Evolutionary conservation across 1,140 invertebrate species (phyloP).

Genomic region (Saxidomus purpurata): DNA sequence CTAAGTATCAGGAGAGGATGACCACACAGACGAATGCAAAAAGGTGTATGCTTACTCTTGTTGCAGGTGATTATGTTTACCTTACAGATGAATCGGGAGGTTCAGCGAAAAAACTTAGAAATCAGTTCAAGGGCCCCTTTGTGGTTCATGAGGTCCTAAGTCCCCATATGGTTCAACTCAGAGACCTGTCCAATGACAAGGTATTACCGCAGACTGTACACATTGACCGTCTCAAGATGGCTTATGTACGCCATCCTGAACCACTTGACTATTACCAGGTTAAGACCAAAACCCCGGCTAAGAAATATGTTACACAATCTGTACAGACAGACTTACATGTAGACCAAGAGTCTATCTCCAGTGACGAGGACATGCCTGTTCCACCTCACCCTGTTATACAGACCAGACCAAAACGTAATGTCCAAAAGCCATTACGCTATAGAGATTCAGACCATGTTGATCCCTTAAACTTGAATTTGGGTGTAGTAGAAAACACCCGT

Average conservation of each 20-base stretch:
- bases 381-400: neutral
- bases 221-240: slow-evolving; percentile 51
- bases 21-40: neutral
- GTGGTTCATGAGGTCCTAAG: neutral
- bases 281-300: neutral
- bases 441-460: neutral
- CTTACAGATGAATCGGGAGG: slow-evolving; percentile 23
- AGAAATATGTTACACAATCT: neutral
- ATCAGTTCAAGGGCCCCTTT: slow-evolving; percentile 51
- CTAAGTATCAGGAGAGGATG: slow-evolving; percentile 32
- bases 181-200: neutral
- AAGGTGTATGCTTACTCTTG: neutral
- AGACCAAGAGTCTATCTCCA: neutral
- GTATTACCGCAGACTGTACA: slow-evolving; percentile 31
- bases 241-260: slow-evolving; percentile 30
- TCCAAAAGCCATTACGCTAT: neutral
- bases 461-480: neutral
- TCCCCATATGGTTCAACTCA: slow-evolving; percentile 7
- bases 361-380: neutral
- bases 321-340: slow-evolving; percentile 5
- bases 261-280: slow-evolving; percentile 21
- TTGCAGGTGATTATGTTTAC: slow-evolving; percentile 51
- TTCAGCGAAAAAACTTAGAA: slow-evolving; percentile 53
- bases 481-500: neutral
- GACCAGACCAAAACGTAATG: neutral